Evolutionary conservation across 1,140 invertebrate genomes (phyloP), one percentile per base, ranked within the genome.

Genomic region (Neodiprion pinetum): DNA sequence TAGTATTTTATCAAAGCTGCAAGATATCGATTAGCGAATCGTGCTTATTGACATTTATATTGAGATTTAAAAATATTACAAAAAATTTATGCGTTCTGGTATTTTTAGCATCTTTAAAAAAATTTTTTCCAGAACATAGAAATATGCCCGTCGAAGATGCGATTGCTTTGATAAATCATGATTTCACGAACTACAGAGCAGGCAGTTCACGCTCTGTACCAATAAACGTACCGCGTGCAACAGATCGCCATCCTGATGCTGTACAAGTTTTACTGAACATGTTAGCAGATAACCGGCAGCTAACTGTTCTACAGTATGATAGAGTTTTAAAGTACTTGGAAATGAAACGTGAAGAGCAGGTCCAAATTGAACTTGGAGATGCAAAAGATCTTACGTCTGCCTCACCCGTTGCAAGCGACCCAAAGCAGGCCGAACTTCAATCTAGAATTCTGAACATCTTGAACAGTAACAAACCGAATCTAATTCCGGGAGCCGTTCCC

Each of bases 121-220:
- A 0, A 4, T 40, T 72, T 17, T 70, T 81, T 77, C 77, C 88
- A 94, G 97, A 98, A 84, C 96, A 98, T 83, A 92, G 96, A 77
- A 97, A 98, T 87, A 98, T 98, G 95, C 96, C 96, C 0, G 81
- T 97, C n/a, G 95, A 97, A 72, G 96, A 97, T 87, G 96, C 96
- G 1, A 90, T 98, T 73, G 91, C 90, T 74, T 89, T 98, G 65
- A 90, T 98, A 49, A 90, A 90, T 23, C 90, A 93, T 21, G 96
- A 96, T 86, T 97, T 96, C 87, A 92, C 93, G 71, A 91, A 92
- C 72, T 95, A 96, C 84, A 93, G 95, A 81, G 90, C 90, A 74
- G 90, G 91, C 14, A 91, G 91, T 12, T 61, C 53, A 17, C 81
- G 87, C 69, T 85, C 85, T 0, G 85, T 87, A 17, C 86, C 87